These are phyloP conservation scores for Ceratosolen fusciceps DNA, from an alignment of 1,140 invertebrate genomes.

Conservation along the genomic window DNA sequence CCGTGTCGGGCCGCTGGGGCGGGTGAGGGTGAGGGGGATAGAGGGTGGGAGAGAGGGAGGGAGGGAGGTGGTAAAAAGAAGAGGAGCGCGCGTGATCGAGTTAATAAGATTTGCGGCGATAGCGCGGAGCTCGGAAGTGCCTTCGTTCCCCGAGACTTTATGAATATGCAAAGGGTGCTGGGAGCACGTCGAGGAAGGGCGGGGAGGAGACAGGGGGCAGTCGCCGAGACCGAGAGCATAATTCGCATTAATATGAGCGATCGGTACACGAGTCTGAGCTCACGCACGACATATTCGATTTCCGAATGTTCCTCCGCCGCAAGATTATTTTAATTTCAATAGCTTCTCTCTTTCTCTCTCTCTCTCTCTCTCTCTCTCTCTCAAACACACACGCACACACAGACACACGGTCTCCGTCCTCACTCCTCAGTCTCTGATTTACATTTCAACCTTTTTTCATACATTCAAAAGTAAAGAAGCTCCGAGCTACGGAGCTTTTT, in stretches of 20 bases:
- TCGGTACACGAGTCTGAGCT: conserved; percentile 51
- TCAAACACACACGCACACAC: too few species aligned
- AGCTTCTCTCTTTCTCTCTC: too few species aligned
- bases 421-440: not conserved
- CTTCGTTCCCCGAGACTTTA: not conserved
- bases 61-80: not conserved
- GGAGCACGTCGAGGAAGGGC: not conserved
- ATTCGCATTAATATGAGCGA: conserved; percentile 57
- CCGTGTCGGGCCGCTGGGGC: not conserved
- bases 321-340: not conserved
- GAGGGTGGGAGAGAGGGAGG: not conserved
- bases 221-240: not conserved
- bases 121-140: not conserved
- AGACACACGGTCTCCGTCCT: too few species aligned
- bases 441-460: not conserved
- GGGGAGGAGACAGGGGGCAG: too few species aligned
- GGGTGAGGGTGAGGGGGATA: not conserved
- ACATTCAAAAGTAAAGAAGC: not conserved
- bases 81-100: not conserved
- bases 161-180: conserved; percentile 49
- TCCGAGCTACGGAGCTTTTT: not conserved
- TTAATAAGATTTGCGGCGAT: conserved; percentile 10
- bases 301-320: conserved; percentile 6
- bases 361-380: too few species aligned
- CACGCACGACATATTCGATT: conserved; percentile 49